These are phyloP conservation scores for Drosophila melanica DNA, from an alignment of 1,140 invertebrate species.

Conservation along the genomic window DNA sequence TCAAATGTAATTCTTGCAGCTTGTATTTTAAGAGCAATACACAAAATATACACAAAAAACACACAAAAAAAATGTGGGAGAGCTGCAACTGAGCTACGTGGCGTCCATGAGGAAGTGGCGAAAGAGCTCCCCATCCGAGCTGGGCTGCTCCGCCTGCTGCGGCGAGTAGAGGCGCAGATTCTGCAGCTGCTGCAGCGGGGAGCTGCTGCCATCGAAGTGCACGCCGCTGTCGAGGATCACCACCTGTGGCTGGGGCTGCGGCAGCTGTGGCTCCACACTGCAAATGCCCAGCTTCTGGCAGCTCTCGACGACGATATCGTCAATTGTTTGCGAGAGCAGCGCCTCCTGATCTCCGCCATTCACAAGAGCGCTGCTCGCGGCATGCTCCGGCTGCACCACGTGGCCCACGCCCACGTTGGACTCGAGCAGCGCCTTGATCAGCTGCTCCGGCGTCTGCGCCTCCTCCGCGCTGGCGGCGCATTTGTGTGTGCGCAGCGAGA, in stretches of 20 bases:
- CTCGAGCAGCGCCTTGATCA: constrained; percentile 75
- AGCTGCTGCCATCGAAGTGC: constrained; percentile 58
- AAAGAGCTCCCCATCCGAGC: constrained; percentile 66
- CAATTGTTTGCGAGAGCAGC: constrained; percentile 74
- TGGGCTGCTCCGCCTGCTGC: constrained; percentile 47
- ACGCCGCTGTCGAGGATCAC: constrained; percentile 35
- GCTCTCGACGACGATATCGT: constrained; percentile 84
- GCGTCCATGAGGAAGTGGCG: constrained; percentile 67
- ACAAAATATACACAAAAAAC: constrained; percentile 21
- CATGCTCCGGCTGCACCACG: constrained; percentile 33
- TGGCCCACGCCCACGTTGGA: constrained; percentile 31
- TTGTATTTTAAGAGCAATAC: constrained; percentile 32
- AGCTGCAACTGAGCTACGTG: constrained; percentile 36
- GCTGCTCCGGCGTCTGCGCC: constrained; percentile 63
- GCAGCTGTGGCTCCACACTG: constrained; percentile 32
- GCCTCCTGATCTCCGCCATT: constrained; percentile 60
- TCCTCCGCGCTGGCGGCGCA: constrained; percentile 84
- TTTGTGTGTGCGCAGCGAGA: constrained; percentile 92
- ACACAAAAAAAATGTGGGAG: not conserved
- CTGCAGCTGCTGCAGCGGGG: constrained; percentile 66
- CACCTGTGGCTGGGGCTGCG: constrained; percentile 47
- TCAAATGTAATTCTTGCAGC: constrained; percentile 16
- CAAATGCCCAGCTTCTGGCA: constrained; percentile 83
- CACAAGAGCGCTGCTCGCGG: constrained; percentile 44
- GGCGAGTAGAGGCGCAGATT: constrained; percentile 64